These are phyloP conservation scores for Stichopus horrens DNA, from an alignment of 53 echinoderm and acorn worm genomes.

Conservation along the genomic window DNA sequence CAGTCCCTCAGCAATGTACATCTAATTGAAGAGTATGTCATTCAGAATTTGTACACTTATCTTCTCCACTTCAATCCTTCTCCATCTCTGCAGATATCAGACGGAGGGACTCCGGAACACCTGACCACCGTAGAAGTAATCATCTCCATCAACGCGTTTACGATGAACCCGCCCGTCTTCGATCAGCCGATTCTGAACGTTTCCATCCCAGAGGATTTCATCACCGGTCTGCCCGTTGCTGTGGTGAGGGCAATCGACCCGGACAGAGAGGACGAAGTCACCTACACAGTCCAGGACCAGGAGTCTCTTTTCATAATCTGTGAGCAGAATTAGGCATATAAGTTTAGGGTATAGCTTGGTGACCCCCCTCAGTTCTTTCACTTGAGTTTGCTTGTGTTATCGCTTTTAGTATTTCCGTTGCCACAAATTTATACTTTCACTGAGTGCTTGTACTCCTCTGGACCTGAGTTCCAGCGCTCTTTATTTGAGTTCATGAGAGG, in stretches of 20 bases:
- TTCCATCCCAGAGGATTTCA: slow-evolving; percentile 57
- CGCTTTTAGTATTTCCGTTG: too few species aligned
- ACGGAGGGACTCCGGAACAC: slow-evolving; percentile 68
- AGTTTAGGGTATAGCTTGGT: too few species aligned
- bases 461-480: too few species aligned
- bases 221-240: slow-evolving; percentile 57
- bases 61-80: too few species aligned
- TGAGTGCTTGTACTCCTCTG: too few species aligned
- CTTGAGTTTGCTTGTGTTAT: too few species aligned
- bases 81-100: slow-evolving; percentile 66
- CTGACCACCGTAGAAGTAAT: slow-evolving; percentile 54
- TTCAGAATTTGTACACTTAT: too few species aligned
- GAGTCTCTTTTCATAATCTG: slow-evolving; percentile 59
- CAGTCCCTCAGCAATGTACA: too few species aligned
- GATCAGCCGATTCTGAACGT: slow-evolving; percentile 48
- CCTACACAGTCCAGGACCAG: slow-evolving; percentile 64
- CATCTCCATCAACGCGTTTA: slow-evolving; percentile 69
- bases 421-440: too few species aligned
- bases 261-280: slow-evolving; percentile 61
- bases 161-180: slow-evolving; percentile 75
- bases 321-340: neutral
- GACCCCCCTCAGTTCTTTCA: too few species aligned
- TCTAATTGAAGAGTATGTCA: too few species aligned
- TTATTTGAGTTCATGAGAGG: too few species aligned
- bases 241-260: slow-evolving; percentile 65